These are phyloP conservation scores for Drosophila yakuba DNA, from an alignment of 1,140 invertebrate species.

Conservation along the genomic window DNA sequence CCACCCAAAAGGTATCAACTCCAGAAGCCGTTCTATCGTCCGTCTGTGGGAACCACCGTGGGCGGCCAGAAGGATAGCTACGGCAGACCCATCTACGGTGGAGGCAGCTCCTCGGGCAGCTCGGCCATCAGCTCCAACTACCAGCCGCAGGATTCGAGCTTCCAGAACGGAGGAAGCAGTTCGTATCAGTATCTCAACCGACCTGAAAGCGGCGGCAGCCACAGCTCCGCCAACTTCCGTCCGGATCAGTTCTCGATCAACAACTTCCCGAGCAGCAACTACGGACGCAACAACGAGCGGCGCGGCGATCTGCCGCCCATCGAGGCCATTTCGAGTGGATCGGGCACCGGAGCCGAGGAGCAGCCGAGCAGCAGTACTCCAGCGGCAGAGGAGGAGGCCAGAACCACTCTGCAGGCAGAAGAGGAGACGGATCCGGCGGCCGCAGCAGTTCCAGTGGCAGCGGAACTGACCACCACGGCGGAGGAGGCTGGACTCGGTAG, in stretches of 20 bases:
- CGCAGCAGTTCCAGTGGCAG: slow-evolving; percentile 18
- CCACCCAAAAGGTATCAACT: slow-evolving; percentile 82
- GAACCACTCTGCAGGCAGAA: slow-evolving; percentile 65
- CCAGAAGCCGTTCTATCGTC: slow-evolving; percentile 81
- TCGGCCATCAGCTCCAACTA: slow-evolving; percentile 75
- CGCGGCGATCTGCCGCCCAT: slow-evolving; percentile 74
- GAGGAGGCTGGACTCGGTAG: slow-evolving; percentile 28
- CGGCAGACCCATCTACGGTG: slow-evolving; percentile 73
- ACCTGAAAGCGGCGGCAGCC: slow-evolving; percentile 70
- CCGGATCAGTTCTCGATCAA: slow-evolving; percentile 76
- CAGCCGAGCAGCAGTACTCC: slow-evolving; percentile 71
- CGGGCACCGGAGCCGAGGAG: slow-evolving; percentile 30
- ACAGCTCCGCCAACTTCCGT: slow-evolving; percentile 71
- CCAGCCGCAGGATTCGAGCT: slow-evolving; percentile 70
- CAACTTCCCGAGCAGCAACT: slow-evolving; percentile 77
- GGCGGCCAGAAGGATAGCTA: slow-evolving; percentile 73
- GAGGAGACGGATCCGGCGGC: slow-evolving; percentile 45
- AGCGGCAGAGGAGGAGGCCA: slow-evolving; percentile 68
- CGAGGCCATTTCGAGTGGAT: slow-evolving; percentile 58
- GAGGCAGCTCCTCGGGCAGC: slow-evolving; percentile 38
- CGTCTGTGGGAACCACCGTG: slow-evolving; percentile 23
- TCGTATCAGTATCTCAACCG: slow-evolving; percentile 82
- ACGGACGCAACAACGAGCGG: slow-evolving; percentile 79
- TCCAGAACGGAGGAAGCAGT: slow-evolving; percentile 59
- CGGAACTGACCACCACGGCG: slow-evolving; percentile 32